Evolutionary conservation across 2,113 vertebrate species (phyloP).

Genomic region (Atlantisia rogersi): DNA sequence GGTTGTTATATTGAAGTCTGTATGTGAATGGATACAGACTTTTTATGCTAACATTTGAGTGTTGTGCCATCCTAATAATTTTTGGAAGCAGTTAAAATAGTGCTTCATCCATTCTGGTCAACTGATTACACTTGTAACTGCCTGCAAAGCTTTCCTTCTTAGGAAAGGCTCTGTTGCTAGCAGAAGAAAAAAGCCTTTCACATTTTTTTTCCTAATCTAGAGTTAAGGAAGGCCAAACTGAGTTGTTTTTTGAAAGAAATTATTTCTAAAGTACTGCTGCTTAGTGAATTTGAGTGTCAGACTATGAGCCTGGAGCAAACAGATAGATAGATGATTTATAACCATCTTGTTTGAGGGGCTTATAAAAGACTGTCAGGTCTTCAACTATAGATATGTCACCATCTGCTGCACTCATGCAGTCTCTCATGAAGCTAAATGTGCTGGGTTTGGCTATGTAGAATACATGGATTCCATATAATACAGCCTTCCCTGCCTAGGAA

Average conservation of each 20-base stretch:
- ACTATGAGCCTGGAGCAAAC: background rate
- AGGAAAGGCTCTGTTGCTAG: background rate
- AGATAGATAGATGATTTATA: background rate
- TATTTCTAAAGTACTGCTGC: background rate
- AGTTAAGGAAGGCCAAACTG: conserved; percentile 39
- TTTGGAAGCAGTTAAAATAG: background rate
- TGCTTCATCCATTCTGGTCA: background rate
- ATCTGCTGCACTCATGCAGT: background rate
- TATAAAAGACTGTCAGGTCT: background rate
- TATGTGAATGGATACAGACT: background rate
- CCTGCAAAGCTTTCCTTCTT: background rate
- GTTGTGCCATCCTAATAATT: background rate
- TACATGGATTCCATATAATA: background rate
- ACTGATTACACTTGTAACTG: conserved; percentile 15
- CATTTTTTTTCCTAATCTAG: background rate
- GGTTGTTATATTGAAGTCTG: background rate
- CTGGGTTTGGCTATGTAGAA: background rate
- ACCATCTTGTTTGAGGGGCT: background rate
- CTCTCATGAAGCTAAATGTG: background rate
- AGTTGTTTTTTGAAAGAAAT: background rate
- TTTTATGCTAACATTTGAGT: background rate
- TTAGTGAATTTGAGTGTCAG: background rate
- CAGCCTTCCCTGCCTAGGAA: background rate
- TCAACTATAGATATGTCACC: background rate
- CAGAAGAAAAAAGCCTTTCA: background rate